Percentiles rank a stretch among this genome's conserved stretches.
Evolutionary conservation across 2,888 invertebrate genomes (phyloP).

Genomic region (Monopis laevigella): DNA sequence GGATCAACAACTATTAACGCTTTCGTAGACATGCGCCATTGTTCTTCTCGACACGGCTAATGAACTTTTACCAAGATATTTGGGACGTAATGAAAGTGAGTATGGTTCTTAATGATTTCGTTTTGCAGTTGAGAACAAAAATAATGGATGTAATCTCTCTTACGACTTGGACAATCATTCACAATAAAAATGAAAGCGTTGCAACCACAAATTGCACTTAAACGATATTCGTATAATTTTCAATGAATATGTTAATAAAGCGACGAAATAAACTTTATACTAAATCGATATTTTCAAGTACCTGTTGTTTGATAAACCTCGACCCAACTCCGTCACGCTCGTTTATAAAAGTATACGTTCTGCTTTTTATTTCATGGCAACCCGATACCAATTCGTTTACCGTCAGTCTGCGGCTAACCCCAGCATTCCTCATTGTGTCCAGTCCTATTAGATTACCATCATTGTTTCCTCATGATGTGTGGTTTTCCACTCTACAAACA

Average conservation of each 20-base stretch:
- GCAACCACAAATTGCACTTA: conserved; percentile 1
- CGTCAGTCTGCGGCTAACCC: conserved; percentile 30
- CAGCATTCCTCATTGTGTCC: conserved; percentile 20
- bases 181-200: conserved; percentile 8
- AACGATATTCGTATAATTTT: no score
- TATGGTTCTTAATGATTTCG: conserved; percentile 32
- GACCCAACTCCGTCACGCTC: conserved; percentile 39
- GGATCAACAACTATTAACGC: conserved; percentile 29
- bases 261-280: no score
- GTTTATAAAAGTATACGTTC: conserved; percentile 43
- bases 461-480: conserved; percentile 3
- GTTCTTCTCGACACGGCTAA: conserved; percentile 37
- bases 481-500: conserved; percentile 1
- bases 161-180: background rate
- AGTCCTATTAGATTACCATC: conserved; percentile 7
- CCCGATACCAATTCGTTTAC: conserved; percentile 32
- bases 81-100: conserved; percentile 34
- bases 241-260: no score
- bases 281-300: no score
- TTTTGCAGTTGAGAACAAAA: conserved; percentile 23
- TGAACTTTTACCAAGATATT: conserved; percentile 45
- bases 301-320: no score
- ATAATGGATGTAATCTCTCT: conserved; percentile 9
- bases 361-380: conserved; percentile 46
- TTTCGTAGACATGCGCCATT: conserved; percentile 29